These are phyloP conservation scores for Cryptotis parvus DNA, from an alignment of 2,113 vertebrate genomes.

Conservation along the genomic window DNA sequence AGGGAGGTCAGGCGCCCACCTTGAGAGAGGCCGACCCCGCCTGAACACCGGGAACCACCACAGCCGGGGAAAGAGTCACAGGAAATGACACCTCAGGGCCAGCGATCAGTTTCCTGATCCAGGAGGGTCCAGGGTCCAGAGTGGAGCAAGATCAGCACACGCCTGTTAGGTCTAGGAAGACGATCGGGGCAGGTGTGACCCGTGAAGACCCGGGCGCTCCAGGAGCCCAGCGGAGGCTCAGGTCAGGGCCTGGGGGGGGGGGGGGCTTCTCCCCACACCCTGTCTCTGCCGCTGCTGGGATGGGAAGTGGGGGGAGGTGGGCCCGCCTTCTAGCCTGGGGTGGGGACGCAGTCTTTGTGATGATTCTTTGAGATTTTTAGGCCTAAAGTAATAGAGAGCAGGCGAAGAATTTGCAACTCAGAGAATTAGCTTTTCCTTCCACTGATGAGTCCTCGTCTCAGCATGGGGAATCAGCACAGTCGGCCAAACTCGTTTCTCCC, in stretches of 20 bases:
- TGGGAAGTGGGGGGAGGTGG: no score
- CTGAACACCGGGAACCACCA: no score
- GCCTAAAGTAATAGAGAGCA: not conserved
- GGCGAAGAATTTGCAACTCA: not conserved
- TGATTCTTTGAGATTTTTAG: not conserved
- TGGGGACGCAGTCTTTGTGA: not conserved
- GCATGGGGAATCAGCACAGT: not conserved
- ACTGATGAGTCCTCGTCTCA: not conserved
- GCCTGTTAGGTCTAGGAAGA: not conserved
- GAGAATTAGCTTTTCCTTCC: slow-evolving; percentile 9
- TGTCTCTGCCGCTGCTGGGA: not conserved
- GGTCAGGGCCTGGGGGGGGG: no score
- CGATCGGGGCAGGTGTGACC: not conserved
- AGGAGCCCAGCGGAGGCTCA: no score
- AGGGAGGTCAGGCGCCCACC: no score
- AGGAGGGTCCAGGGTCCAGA: not conserved
- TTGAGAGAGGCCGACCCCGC: no score
- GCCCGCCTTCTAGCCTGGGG: no score
- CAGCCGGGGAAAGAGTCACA: not conserved
- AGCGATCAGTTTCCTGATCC: no score
- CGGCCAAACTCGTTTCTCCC: not conserved
- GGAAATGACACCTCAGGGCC: not conserved
- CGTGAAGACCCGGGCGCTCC: no score
- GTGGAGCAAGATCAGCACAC: not conserved
- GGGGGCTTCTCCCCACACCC: no score